Base-by-base conservation (phyloP, 1,140 invertebrate species). In the Drosophila mojavensis region DNA sequence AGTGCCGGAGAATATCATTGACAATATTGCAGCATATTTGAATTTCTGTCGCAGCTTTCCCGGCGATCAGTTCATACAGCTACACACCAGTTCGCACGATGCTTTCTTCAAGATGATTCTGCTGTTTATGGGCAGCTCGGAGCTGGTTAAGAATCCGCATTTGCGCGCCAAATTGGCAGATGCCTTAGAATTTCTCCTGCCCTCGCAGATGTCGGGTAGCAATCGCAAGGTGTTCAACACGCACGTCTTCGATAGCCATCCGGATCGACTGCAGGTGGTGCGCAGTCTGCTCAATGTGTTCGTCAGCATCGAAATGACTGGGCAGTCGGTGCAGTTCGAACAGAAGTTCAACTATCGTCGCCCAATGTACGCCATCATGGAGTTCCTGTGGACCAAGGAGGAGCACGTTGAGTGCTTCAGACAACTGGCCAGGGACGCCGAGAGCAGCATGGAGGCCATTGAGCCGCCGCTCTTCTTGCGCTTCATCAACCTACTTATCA, bases 251-350 rank as follows among this genome's bases (percentile, higher is more conserved):
- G 93, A 95, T 33, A 93, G 94, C 50, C 97, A 98, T 93, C 95
- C 95, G 2, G 94, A 97, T 92, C 94, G 95, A 28, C 78, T 93
- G 69, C 78, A 96, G 93, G 94, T 98, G 73, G 94, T 97, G 15
- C 93, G 94, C 55, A 96, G 95, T 88, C 93, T 99, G 53, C 92
- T 98, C 20, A 95, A 98, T 88, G 97, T 99, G 3, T 99, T 99
- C 93, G 98, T 99, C 39, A 97, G 97, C 67, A 99, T 99, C 66
- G 98, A 99, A 94, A 98, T 98, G 96, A 99, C 98, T 3, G 98
- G 98, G 0, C 97, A 99, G 92, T 97, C 96, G 92, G 98, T 99
- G 6, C 95, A 97, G 88, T 99, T 99, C 93, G 98, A 99, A 92
- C 97, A 99, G 92, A 99, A 99, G 93, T 99, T 99, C 91, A 98